These are phyloP conservation scores for Hormaphis cornu DNA, from an alignment of 1,140 invertebrate species.

Conservation along the genomic window DNA sequence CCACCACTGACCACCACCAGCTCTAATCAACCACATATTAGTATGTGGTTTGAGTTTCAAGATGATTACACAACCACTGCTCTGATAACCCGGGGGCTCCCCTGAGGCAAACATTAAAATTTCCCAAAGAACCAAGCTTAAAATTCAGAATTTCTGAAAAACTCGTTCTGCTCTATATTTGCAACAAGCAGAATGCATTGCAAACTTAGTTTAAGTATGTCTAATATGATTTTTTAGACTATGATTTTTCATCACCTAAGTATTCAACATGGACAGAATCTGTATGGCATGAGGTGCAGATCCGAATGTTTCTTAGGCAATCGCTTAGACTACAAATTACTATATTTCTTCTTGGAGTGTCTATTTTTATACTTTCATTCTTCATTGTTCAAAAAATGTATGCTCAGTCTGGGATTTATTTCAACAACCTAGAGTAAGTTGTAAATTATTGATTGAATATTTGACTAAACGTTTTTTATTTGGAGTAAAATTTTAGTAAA, in stretches of 20 bases:
- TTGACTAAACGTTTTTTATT: no score
- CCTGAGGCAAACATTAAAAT: no score
- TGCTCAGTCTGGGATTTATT: conserved; percentile 53
- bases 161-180: no score
- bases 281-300: conserved; percentile 62
- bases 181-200: no score
- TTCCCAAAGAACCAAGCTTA: no score
- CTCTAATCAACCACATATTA: no score
- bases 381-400: conserved; percentile 60
- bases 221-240: conserved; percentile 48
- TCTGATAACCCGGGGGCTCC: no score
- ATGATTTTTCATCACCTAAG: conserved; percentile 64
- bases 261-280: conserved; percentile 91
- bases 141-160: no score
- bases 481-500: background rate
- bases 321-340: conserved; percentile 56
- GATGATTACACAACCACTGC: no score
- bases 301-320: conserved; percentile 74
- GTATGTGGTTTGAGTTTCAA: no score
- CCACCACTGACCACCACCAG: no score
- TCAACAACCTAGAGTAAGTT: conserved; percentile 40
- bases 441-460: background rate
- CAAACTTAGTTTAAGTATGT: no score
- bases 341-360: conserved; percentile 54
- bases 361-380: conserved; percentile 55